These are phyloP conservation scores for Pogonocherus hispidulus DNA, from an alignment of 2,888 invertebrate genomes.

Conservation along the genomic window DNA sequence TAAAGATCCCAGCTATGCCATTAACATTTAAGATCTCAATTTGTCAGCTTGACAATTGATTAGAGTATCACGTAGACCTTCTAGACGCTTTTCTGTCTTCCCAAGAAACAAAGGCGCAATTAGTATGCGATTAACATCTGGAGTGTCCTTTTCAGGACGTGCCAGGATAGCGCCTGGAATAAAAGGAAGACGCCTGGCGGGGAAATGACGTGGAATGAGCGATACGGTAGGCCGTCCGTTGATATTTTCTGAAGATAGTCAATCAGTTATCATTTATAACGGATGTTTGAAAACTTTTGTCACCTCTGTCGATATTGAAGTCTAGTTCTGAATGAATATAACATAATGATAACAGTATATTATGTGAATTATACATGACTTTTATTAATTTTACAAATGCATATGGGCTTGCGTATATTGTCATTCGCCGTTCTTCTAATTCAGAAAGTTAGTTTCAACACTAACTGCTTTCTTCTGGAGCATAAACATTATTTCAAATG, in stretches of 20 bases:
- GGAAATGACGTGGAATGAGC: slow-evolving; percentile 59
- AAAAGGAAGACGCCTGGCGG: slow-evolving; percentile 51
- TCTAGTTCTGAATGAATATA: too few relatives aligned
- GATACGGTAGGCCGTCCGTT: slow-evolving; percentile 51
- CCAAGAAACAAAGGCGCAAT: slow-evolving; percentile 47
- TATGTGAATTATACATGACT: too few relatives aligned
- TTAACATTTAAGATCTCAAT: neutral
- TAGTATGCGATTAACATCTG: slow-evolving; percentile 57
- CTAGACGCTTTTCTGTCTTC: neutral
- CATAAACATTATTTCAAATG: too few relatives aligned
- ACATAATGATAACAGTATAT: too few relatives aligned
- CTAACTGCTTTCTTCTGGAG: too few relatives aligned
- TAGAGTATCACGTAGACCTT: neutral
- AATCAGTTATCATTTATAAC: neutral
- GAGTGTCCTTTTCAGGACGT: slow-evolving; percentile 43
- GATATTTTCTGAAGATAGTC: too few relatives aligned
- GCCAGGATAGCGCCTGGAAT: slow-evolving; percentile 48
- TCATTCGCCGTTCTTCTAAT: too few relatives aligned
- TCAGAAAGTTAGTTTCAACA: too few relatives aligned
- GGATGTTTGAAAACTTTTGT: too few relatives aligned
- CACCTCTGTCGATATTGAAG: too few relatives aligned
- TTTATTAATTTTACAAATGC: too few relatives aligned
- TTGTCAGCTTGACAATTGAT: neutral
- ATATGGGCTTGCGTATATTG: too few relatives aligned
- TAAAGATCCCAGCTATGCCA: neutral